Evolutionary conservation across 1,140 invertebrate species (phyloP), one percentile per base, ranked within the genome.

Genomic region (Streblospio benedicti): DNA sequence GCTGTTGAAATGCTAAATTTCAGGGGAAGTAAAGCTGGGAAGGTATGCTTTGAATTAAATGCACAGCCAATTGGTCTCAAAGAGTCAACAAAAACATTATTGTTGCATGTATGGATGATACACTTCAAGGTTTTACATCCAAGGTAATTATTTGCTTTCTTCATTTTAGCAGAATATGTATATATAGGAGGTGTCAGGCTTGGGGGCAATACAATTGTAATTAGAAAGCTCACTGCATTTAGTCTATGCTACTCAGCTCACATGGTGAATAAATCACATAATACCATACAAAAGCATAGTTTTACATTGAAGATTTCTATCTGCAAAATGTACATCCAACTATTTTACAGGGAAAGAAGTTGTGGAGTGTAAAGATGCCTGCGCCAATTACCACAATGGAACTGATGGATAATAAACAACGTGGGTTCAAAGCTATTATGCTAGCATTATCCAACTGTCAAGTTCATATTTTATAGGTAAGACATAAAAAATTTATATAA

Each of bases 61-160:
- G 83, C 86, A 0, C 86, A 89, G 18, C 84, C 88, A n/a, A 84
- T 93, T 20, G 87, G 88, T 2, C 79, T 93, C 33, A 86, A 51
- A 81, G 85, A 1, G 79, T 85, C 4, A 87, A 89, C 65, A 86
- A 86, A 69, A 87, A 83, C 55, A 83, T 91, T 18, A 82, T 92
- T 56, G 84, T 90, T 2, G 88, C 86, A 4, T 84, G 86, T 49
- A 89, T 90, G 83, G 87, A 93, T 74, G 83, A 86, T 51, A 86
- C 83, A 4, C 70, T 96, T 12, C 79, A 85, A 33, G 89, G 88
- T 67, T 91, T 85, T 71, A 88, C 85, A 28, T 87, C 86, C 69
- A 89, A 89, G 79, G 91, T 81, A 65, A n/a, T n/a, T n/a, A n/a
- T n/a, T n/a, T n/a, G n/a, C n/a, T n/a, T n/a, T n/a, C n/a, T n/a